Evolutionary conservation across 2,113 vertebrate genomes (phyloP).

Genomic region (Alethe castanea): DNA sequence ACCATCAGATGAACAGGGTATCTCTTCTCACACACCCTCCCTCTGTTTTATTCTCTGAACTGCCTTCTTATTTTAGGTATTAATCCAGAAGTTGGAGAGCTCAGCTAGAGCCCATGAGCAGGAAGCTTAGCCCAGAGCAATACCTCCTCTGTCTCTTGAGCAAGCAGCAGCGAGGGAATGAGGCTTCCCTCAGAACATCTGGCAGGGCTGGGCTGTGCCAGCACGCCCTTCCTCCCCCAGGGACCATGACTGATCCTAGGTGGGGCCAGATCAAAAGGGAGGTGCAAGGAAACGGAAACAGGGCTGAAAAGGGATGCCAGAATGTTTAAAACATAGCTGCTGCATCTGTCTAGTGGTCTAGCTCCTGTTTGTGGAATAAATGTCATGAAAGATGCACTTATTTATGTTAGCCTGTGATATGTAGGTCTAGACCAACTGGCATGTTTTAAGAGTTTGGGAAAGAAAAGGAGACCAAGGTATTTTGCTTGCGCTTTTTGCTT

Average conservation of each 20-base stretch:
- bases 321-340: conserved; percentile 15
- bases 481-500: conserved; percentile 11
- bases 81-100: not conserved
- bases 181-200: conserved; percentile 16
- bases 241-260: not conserved
- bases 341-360: conserved; percentile 26
- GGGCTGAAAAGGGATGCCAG: not conserved
- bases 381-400: conserved; percentile 54
- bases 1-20: not conserved
- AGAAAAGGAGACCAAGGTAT: not conserved
- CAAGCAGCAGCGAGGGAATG: not conserved
- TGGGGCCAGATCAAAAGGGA: conserved; percentile 28
- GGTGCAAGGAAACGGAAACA: not conserved
- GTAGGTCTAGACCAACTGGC: not conserved
- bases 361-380: conserved; percentile 29
- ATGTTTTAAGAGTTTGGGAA: not conserved
- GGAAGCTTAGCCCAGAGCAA: not conserved
- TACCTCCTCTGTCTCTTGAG: not conserved
- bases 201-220: not conserved
- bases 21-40: not conserved
- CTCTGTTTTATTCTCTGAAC: not conserved
- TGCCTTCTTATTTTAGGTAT: not conserved
- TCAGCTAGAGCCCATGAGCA: not conserved
- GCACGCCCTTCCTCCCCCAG: not conserved
- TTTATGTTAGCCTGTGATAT: conserved; percentile 35